A percentile compares a stretch with the other conserved stretches of the same genome.
Evolutionary conservation across 2,113 vertebrate genomes (phyloP).

Genomic region (Callionymus lyra): DNA sequence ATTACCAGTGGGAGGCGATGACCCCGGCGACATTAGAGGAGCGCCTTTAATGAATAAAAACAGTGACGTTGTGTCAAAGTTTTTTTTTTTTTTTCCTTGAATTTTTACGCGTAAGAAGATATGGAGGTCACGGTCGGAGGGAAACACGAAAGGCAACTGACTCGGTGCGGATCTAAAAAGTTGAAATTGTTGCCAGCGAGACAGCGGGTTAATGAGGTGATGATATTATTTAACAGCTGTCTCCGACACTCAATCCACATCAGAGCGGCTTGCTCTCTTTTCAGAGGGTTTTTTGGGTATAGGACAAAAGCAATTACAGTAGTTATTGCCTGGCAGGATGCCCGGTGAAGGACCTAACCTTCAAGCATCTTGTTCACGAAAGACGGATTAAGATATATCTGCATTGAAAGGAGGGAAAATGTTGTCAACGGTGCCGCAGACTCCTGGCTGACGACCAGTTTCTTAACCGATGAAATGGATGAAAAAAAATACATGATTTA

Average conservation of each 20-base stretch:
- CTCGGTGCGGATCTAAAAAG: not conserved
- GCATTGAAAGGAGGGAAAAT: constrained; percentile 13
- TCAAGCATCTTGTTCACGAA: constrained; percentile 19
- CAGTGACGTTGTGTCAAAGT: constrained; percentile 30
- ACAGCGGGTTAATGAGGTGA: constrained; percentile 37
- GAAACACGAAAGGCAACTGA: not conserved
- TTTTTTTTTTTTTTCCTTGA: constrained; percentile 25
- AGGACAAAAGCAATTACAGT: constrained; percentile 22
- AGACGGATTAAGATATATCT: not conserved
- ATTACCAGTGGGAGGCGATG: constrained; percentile 33
- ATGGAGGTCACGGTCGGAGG: not conserved
- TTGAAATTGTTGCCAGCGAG: constrained; percentile 14
- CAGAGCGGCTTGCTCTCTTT: constrained; percentile 17
- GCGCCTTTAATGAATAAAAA: constrained; percentile 32
- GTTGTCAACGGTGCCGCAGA: no score
- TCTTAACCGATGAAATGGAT: no score
- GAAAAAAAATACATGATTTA: no score
- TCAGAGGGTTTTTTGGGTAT: constrained; percentile 13
- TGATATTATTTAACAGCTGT: constrained; percentile 18
- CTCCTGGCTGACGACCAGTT: no score
- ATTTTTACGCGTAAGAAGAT: constrained; percentile 8
- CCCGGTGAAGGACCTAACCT: constrained; percentile 24
- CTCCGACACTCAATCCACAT: constrained; percentile 13
- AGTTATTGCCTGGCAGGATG: constrained; percentile 37
- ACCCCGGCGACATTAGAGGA: constrained; percentile 41